Base-by-base conservation (phyloP, 2,888 invertebrate genomes). In the Melikaiella ostensackeni region DNA sequence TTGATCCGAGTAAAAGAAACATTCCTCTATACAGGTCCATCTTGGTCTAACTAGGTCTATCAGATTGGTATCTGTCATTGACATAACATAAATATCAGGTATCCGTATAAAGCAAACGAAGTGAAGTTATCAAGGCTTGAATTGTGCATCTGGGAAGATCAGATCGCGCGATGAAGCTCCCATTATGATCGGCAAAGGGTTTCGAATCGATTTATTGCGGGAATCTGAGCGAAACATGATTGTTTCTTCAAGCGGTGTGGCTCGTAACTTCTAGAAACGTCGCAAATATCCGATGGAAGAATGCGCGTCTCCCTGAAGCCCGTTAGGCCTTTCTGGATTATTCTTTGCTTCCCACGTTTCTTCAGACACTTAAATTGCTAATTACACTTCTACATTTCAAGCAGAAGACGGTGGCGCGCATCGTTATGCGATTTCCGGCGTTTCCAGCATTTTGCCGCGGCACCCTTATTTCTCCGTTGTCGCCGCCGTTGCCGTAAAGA, bases 171-270 rank as follows among this genome's bases (percentile, higher is more conserved):
- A 46, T 66, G 46, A 66, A 66, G 46, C 46, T 66, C 27, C 66
- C 46, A 66, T 66, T 66, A 66, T 66, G 46, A 66, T 66, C 66
- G 66, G 66, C 46, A 46, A 46, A 46, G 66, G 66, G 19, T 66
- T 42, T 46, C 42, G 66, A 66, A 27, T 66, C 42, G 66, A 66
- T 66, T 66, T 66, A 66, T 66, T 46, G 66, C 66, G 24, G 27
- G 66, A 66, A 66, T 66, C 66, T 27, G 42, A 66, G 46, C 24
- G 66, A 66, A 66, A 66, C 66, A 66, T 66, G 66, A 66, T 66
- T 66, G 66, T 46, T 66, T 66, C 66, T 66, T 66, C 46, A 42
- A 24, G 46, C 46, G 46, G 19, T 66, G 46, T 46, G 66, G 46
- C 19, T 66, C 66, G 46, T 66, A 66, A 66, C 66, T 66, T 46